Evolutionary conservation across 2,888 invertebrate genomes (phyloP).

Genomic region (Horisme vitalbata): DNA sequence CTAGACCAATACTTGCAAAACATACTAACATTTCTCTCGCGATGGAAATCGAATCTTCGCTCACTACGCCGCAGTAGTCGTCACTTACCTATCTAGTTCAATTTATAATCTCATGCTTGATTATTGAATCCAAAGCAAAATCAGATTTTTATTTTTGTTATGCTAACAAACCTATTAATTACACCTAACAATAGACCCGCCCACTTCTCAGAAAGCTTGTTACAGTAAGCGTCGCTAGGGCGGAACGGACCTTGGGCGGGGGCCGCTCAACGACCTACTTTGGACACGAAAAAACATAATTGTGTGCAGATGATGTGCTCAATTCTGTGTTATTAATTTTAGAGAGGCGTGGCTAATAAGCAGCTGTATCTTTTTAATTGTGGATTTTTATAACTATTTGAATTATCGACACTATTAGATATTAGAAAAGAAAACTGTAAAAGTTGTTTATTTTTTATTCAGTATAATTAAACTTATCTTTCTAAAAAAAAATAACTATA

Average conservation of each 20-base stretch:
- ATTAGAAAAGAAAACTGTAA: too few relatives aligned
- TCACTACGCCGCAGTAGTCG: too few relatives aligned
- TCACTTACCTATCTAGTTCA: too few relatives aligned
- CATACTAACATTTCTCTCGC: too few relatives aligned
- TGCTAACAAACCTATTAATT: slow-evolving; percentile 26
- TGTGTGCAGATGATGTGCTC: slow-evolving; percentile 47
- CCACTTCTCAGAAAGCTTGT: slow-evolving; percentile 43
- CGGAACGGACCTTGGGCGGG: slow-evolving; percentile 48
- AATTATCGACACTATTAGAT: slow-evolving; percentile 3
- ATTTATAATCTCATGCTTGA: neutral
- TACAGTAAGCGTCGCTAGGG: slow-evolving; percentile 47
- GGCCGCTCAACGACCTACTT: slow-evolving; percentile 46
- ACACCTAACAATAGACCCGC: slow-evolving; percentile 35
- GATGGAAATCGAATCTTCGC: too few relatives aligned
- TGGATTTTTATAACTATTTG: slow-evolving; percentile 29
- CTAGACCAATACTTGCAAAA: too few relatives aligned
- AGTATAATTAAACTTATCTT: too few relatives aligned
- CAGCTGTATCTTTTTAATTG: slow-evolving; percentile 51
- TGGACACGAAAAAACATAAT: slow-evolving; percentile 32
- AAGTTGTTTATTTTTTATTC: too few relatives aligned
- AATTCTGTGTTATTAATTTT: slow-evolving; percentile 54
- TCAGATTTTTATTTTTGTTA: neutral
- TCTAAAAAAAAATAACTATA: too few relatives aligned
- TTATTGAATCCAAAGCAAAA: neutral
- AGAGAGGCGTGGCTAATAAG: slow-evolving; percentile 44